These are phyloP conservation scores for Theocolax elegans DNA, from an alignment of 1,140 invertebrate genomes.

Conservation along the genomic window DNA sequence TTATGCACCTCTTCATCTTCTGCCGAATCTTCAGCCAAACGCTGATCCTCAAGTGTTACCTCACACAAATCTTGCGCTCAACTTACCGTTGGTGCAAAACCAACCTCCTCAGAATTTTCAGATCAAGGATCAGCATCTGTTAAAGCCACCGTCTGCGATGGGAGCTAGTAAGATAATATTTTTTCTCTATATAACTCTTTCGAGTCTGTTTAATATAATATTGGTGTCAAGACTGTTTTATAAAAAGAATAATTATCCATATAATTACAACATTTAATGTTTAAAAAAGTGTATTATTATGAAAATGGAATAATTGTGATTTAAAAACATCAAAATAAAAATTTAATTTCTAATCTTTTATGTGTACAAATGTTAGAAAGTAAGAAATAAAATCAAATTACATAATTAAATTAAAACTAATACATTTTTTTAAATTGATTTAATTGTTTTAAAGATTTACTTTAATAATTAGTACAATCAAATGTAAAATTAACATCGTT, in stretches of 20 bases:
- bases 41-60: constrained; percentile 67
- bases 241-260: no score
- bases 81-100: constrained; percentile 80
- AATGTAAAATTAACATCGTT: constrained; percentile 21
- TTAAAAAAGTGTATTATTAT: no score
- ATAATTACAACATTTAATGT: no score
- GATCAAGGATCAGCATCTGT: constrained; percentile 91
- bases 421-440: no score
- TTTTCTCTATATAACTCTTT: not conserved
- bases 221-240: no score
- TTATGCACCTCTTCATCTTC: constrained; percentile 55
- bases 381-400: no score
- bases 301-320: no score
- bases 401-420: no score
- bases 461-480: not conserved
- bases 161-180: constrained; percentile 77
- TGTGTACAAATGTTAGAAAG: no score
- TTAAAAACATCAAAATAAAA: no score
- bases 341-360: no score
- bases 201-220: no score
- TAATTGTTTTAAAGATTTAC: not conserved
- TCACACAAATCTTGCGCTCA: constrained; percentile 77
- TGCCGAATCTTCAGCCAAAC: constrained; percentile 60
- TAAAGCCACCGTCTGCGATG: constrained; percentile 91
- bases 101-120: constrained; percentile 86